Conservation (phyloP, 2,888 invertebrate genomes). For the Drosophila kanekoi region DNA sequence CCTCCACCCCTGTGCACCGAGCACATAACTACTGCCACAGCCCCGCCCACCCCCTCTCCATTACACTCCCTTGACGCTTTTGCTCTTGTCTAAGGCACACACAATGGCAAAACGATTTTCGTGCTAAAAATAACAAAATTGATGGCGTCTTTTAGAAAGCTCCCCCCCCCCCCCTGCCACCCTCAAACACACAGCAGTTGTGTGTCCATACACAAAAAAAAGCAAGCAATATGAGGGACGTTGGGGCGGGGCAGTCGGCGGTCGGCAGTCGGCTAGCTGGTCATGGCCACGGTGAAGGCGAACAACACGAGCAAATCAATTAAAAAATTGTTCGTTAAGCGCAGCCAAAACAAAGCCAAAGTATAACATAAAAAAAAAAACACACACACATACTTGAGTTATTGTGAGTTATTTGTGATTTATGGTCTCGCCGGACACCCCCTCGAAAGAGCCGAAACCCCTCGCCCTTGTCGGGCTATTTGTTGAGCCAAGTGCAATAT, state of each 20-base stretch:
- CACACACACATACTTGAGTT: constrained; percentile 20
- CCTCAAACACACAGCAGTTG: constrained; percentile 15
- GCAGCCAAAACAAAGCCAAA: constrained; percentile 31
- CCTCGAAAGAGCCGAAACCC: too few relatives aligned
- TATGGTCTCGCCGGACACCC: background rate
- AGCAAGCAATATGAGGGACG: constrained; percentile 20
- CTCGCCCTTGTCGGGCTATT: background rate
- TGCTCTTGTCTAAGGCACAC: constrained; percentile 30
- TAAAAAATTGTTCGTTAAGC: constrained; percentile 59
- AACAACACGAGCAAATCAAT: constrained; percentile 67
- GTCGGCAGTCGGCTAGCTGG: constrained; percentile 60
- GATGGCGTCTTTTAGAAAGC: constrained; percentile 62
- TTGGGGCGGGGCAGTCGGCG: constrained; percentile 1
- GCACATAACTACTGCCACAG: too few relatives aligned
- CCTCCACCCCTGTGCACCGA: background rate
- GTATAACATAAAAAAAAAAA: background rate
- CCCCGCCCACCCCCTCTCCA: background rate
- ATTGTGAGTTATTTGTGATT: constrained; percentile 3
- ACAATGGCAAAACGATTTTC: constrained; percentile 76
- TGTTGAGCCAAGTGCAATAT: constrained; percentile 3
- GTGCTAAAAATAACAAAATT: constrained; percentile 79
- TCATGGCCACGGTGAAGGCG: constrained; percentile 81
- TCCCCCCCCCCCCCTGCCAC: constrained; percentile 4
- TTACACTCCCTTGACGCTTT: background rate
- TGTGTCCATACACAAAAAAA: constrained; percentile 49